These are phyloP conservation scores for Calameuta pallipes DNA, from an alignment of 2,888 invertebrate species.

Conservation along the genomic window DNA sequence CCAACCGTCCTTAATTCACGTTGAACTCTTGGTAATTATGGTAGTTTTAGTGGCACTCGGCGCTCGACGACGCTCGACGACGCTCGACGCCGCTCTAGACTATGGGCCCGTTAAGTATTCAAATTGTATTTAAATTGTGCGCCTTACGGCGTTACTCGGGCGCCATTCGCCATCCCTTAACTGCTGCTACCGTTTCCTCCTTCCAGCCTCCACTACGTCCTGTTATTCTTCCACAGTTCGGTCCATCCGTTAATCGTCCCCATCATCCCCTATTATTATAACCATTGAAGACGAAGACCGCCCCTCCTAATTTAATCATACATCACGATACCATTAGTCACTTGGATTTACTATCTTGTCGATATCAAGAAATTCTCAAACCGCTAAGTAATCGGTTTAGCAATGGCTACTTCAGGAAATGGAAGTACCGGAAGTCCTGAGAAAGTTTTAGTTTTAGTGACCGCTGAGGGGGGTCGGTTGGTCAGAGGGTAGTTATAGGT, in stretches of 20 bases:
- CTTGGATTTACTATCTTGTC: neutral
- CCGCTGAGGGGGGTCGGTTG: neutral
- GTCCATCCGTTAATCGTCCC: neutral
- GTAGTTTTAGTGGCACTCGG: constrained; percentile 35
- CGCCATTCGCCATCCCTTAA: constrained; percentile 18
- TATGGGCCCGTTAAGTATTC: constrained; percentile 45
- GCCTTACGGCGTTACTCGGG: constrained; percentile 22
- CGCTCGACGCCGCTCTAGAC: constrained; percentile 32
- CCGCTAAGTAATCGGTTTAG: neutral
- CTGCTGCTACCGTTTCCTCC: constrained; percentile 7
- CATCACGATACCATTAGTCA: neutral
- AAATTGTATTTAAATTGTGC: constrained; percentile 52
- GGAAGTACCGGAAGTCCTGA: neutral
- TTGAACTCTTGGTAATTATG: constrained; percentile 51
- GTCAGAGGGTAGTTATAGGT: neutral
- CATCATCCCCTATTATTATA: neutral
- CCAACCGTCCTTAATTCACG: constrained; percentile 48
- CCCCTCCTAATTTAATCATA: neutral
- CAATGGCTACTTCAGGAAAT: neutral
- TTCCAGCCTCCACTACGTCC: neutral
- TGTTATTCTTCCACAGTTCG: neutral
- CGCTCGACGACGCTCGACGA: constrained; percentile 31
- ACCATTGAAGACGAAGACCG: neutral
- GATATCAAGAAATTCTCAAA: neutral
- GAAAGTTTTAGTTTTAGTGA: neutral